Conservation (phyloP, 1,140 invertebrate species). For the Drosophila pandora region DNA sequence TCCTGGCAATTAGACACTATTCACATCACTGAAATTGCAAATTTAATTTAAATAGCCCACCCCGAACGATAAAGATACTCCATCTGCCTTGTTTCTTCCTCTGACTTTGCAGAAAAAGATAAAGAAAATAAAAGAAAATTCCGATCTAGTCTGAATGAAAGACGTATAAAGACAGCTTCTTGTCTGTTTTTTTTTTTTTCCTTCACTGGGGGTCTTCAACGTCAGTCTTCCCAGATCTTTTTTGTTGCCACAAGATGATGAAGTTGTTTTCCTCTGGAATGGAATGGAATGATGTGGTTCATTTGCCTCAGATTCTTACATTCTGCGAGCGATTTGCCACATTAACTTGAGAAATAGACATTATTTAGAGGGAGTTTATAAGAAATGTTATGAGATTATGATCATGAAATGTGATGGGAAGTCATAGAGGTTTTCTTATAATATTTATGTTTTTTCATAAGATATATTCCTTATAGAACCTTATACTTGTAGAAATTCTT, state of each 20-base stretch:
- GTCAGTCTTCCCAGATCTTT: conserved; percentile 4
- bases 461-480: too few species aligned
- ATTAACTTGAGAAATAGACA: conserved; percentile 71
- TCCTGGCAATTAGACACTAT: conserved; percentile 64
- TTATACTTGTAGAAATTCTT: too few species aligned
- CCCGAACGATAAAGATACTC: neutral
- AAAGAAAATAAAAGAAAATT: conserved; percentile 29
- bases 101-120: neutral
- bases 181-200: neutral
- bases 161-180: conserved; percentile 33
- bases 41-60: conserved; percentile 51
- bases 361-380: conserved; percentile 47
- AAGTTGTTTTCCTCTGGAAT: conserved; percentile 8
- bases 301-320: conserved; percentile 56
- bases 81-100: neutral
- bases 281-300: conserved; percentile 37
- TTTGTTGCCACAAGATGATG: conserved; percentile 12
- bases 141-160: conserved; percentile 13
- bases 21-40: conserved; percentile 8
- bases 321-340: conserved; percentile 45
- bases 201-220: conserved; percentile 65
- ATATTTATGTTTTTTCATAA: too few species aligned
- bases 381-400: too few species aligned
- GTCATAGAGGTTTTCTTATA: too few species aligned
- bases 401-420: too few species aligned